phyloP scores from a whole-genome alignment of 2,797 vertebrate species.

The Oceanodroma leucorhoa region DNA sequence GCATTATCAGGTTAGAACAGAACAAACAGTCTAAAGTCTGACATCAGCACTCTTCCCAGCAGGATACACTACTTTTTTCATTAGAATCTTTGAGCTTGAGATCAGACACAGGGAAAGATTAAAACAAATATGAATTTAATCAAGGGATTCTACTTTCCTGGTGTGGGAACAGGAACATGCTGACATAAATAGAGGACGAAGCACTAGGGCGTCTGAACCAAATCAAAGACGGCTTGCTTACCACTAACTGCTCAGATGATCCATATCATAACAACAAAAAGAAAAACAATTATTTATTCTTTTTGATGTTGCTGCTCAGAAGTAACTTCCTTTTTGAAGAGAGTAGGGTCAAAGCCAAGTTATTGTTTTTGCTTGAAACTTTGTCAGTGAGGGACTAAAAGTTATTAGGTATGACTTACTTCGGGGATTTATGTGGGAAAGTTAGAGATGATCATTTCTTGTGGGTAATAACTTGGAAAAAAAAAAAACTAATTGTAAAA shows the following conservation, averaged over 20 bases:
- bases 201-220: slow-evolving; percentile 90
- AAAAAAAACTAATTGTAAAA: background rate
- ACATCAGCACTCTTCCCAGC: slow-evolving; percentile 77
- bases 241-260: slow-evolving; percentile 95
- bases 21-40: slow-evolving; percentile 74
- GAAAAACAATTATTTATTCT: slow-evolving; percentile 99
- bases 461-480: background rate
- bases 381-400: slow-evolving; percentile 68
- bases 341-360: slow-evolving; percentile 92
- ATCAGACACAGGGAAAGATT: slow-evolving; percentile 91
- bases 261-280: slow-evolving; percentile 97
- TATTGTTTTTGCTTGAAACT: slow-evolving; percentile 82
- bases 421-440: slow-evolving; percentile 64
- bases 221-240: slow-evolving; percentile 97
- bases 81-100: slow-evolving; percentile 85
- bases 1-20: slow-evolving; percentile 76
- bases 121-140: slow-evolving; percentile 99
- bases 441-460: slow-evolving; percentile 52
- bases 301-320: slow-evolving; percentile 93
- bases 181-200: slow-evolving; percentile 88
- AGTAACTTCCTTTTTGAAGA: slow-evolving; percentile 84
- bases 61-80: slow-evolving; percentile 79
- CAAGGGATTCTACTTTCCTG: slow-evolving; percentile 87
- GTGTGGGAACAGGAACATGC: slow-evolving; percentile 85
- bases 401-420: slow-evolving; percentile 76